Conservation (phyloP, 2,888 invertebrate genomes). For the Drosophila prostipennis region DNA sequence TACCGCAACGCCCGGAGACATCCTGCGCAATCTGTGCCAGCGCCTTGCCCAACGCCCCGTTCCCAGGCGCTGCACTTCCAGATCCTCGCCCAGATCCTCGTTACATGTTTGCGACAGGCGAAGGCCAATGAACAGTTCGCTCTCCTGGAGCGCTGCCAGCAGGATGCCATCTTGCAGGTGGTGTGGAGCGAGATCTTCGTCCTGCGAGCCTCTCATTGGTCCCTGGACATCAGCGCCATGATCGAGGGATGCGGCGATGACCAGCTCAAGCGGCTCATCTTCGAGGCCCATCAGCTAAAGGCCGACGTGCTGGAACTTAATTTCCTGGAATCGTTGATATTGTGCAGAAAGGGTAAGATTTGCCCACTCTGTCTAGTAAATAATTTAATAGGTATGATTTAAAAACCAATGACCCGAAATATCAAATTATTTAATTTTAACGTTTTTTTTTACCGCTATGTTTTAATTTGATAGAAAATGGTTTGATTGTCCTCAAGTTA, state of each 20-base stretch:
- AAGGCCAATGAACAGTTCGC: slow-evolving; percentile 86
- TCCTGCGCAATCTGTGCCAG: neutral
- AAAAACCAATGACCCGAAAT: too few species aligned
- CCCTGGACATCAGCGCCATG: slow-evolving; percentile 84
- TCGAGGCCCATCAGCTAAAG: slow-evolving; percentile 83
- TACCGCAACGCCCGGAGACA: slow-evolving; percentile 16
- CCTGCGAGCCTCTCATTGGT: slow-evolving; percentile 86
- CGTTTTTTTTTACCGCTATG: neutral
- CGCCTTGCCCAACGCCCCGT: slow-evolving; percentile 72
- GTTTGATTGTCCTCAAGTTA: too few species aligned
- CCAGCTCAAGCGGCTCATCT: slow-evolving; percentile 81
- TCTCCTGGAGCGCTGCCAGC: slow-evolving; percentile 84
- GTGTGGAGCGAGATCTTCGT: slow-evolving; percentile 87
- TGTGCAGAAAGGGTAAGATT: slow-evolving; percentile 85
- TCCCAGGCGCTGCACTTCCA: slow-evolving; percentile 85
- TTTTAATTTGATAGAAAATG: too few species aligned
- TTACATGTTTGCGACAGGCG: slow-evolving; percentile 86
- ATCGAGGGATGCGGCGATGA: slow-evolving; percentile 81
- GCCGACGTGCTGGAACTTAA: slow-evolving; percentile 85
- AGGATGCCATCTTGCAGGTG: slow-evolving; percentile 86
- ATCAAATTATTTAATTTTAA: too few species aligned
- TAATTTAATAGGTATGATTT: too few species aligned
- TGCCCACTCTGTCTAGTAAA: too few species aligned
- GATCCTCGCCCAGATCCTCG: slow-evolving; percentile 86
- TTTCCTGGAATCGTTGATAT: slow-evolving; percentile 85